These are phyloP conservation scores for Beroe forskalii DNA, from an alignment of 37 sponge, comb jelly and placozoan species.

Conservation along the genomic window DNA sequence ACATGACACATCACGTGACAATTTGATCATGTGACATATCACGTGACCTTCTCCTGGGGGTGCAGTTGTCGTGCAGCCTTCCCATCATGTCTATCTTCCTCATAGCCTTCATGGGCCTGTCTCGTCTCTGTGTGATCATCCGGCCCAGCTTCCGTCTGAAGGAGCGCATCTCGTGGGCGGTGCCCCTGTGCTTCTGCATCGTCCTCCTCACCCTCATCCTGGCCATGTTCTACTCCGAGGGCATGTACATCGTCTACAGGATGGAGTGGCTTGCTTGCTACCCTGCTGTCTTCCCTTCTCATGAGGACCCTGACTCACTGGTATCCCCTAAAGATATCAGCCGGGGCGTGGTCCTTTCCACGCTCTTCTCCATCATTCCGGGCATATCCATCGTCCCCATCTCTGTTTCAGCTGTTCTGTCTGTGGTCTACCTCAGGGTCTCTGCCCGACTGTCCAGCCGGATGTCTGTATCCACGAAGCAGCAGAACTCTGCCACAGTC, in stretches of 20 bases:
- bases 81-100: constrained; percentile 24
- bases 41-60: too few relatives aligned
- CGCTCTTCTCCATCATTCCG: constrained; percentile 10
- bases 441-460: neutral
- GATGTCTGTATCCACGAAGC: neutral
- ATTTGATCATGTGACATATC: too few relatives aligned
- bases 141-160: neutral
- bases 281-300: neutral
- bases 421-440: constrained; percentile 8
- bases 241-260: neutral
- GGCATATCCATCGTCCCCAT: constrained; percentile 15
- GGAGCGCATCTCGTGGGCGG: neutral
- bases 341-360: neutral
- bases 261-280: constrained; percentile 34
- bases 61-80: too few relatives aligned
- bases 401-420: neutral
- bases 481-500: constrained; percentile 9
- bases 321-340: neutral
- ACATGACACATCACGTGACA: too few relatives aligned
- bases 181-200: neutral
- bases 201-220: neutral
- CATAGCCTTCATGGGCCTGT: neutral
- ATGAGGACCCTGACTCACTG: neutral
- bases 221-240: neutral
- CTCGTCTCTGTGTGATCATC: constrained; percentile 7